Conservation (phyloP, 2,797 vertebrate genomes). For the Halcyon leucocephala region DNA sequence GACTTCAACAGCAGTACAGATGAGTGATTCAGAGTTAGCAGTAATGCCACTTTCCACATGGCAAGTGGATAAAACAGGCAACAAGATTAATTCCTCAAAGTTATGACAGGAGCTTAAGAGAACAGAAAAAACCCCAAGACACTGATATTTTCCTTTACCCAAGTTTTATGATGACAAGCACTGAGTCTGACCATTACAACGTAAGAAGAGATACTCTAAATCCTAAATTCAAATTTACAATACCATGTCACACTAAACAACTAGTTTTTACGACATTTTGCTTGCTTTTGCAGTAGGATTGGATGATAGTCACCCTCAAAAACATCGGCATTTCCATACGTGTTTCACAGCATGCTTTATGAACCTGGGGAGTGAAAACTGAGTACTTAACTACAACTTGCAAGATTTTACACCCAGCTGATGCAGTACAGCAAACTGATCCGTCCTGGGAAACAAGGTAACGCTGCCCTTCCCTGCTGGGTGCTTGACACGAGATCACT, state of each 20-base stretch:
- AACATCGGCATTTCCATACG: background rate
- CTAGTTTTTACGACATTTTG: background rate
- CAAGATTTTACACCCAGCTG: background rate
- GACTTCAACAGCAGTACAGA: background rate
- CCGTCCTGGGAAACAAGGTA: background rate
- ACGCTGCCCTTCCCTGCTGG: background rate
- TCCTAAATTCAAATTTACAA: background rate
- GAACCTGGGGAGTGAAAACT: background rate
- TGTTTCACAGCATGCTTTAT: fast-evolving
- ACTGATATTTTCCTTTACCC: background rate
- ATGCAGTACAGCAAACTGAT: too few relatives aligned
- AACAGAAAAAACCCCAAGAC: background rate
- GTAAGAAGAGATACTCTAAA: background rate
- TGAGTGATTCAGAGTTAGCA: background rate
- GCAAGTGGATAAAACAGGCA: background rate
- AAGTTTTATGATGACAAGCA: background rate
- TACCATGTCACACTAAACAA: fast-evolving
- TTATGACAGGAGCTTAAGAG: background rate
- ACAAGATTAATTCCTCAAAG: background rate
- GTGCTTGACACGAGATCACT: background rate
- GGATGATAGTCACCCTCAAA: fast-evolving
- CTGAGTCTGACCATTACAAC: background rate
- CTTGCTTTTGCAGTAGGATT: background rate
- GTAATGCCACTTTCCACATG: background rate
- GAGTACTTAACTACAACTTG: background rate